Base-by-base conservation (phyloP, 2,888 invertebrate species). In the Sclerodermus sp. region DNA sequence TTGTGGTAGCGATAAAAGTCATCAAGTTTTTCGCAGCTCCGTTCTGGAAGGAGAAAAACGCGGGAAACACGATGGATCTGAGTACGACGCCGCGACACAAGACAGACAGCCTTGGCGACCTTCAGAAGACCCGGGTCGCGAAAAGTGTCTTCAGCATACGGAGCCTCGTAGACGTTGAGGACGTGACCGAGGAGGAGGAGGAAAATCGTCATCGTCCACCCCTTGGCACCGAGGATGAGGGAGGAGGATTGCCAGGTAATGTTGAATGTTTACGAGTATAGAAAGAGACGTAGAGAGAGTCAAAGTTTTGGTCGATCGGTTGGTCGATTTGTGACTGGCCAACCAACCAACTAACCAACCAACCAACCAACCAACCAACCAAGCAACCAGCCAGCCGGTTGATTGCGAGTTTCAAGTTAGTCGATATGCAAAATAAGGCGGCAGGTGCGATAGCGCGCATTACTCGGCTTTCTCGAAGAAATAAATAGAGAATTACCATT, bases 111-210 rank as follows among this genome's bases (percentile, higher is more conserved):
- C 58, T 71, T 55, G 60, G 77, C 67, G 66, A 79, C 56, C 60
- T 72, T 48, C 62, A 80, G 71, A 83, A 83, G 62, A 78, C 82
- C 41, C 75, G 84, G 31, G 80, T 82, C 9, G 84, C 84, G 17
- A 84, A 84, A 62, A 83, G 83, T 49, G 83, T 84, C 44, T 84
- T 84, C 68, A 83, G 83, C 49, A 84, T 84, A 47, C 72, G 84
- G 45, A 84, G 83, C 61, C 74, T 84, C 40, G 84, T 84, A 36
- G 82, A 83, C 71, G 76, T 83, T 40, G 82, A 81, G 42, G 82
- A 83, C 36, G 74, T 73, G 3, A 8, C 23, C 8, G 23, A 23
- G n/a, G n/a, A n/a, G n/a, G n/a, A n/a, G n/a, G n/a, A n/a, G n/a
- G n/a, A n/a, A n/a, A n/a, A n/a, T n/a, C n/a, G n/a, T n/a, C n/a